Base-by-base conservation (phyloP, 2,113 vertebrate genomes). In the Alligator sinensis region DNA sequence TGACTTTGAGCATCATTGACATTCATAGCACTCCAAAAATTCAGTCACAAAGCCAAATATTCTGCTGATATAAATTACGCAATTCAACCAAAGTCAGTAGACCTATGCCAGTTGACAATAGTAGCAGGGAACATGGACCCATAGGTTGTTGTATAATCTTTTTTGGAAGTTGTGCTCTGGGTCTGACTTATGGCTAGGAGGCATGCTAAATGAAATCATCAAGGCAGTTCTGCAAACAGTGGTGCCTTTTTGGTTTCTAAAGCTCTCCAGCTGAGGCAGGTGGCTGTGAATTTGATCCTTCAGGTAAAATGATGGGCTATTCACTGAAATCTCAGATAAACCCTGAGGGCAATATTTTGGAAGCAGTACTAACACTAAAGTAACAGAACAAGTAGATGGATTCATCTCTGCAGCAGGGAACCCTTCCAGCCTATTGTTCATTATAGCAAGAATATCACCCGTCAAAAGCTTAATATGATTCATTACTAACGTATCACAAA, bases 181-280 rank as follows among this genome's bases (percentile, higher is more conserved):
- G 47, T 22, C 12, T 62, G 63, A 34, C 30, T 21, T 80, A 58
- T 55, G 74, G 27, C 1, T 82, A 54, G 38, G 80, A 57, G 81
- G 62, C n/a, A 54, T 47, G 54, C 34, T 38, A 70, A 34, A 9
- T 85, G 1, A 5, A 60, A 25, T 72, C 18, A 12, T 38, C 34
- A 24, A 17, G 38, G 34, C 9, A 10, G 68, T 12, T 86, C 47
- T 38, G 38, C 8, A 12, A 58, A 9, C 14, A 3, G 0, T 55
- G n/a, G 38, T 85, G n/a, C 25, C 25, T 5, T 62, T 81, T 77
- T 30, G 15, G 30, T 54, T 21, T 24, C 24, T 77, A 57, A 14
- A 18, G 63, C 15, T 66, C 12, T 84, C 47, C n/a, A 15, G n/a
- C 11, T 77, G 60, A 85, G 57, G 79, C 84, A 54, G n/a, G 5